Conservation (phyloP, 2,888 invertebrate genomes). For the Tanypteryx hageni region DNA sequence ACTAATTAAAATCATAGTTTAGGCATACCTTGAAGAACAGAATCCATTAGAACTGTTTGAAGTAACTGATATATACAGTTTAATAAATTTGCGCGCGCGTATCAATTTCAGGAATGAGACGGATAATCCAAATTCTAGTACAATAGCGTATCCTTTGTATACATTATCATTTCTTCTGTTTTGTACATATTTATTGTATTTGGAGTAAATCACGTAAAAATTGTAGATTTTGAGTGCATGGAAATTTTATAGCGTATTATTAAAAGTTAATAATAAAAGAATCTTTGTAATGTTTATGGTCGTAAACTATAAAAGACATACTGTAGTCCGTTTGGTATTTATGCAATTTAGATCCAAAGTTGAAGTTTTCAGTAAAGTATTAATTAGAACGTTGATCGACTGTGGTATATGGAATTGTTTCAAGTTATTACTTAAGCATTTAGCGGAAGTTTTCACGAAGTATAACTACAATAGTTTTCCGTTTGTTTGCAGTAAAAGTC, state of each 20-base stretch:
- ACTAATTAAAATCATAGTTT: too few species aligned
- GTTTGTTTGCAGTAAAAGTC: not conserved
- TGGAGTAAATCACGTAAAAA: not conserved
- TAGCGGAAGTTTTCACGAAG: not conserved
- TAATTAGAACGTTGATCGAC: too few species aligned
- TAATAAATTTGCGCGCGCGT: not conserved
- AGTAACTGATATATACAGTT: too few species aligned
- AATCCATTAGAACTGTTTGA: too few species aligned
- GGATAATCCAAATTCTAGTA: not conserved
- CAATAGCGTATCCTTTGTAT: constrained; percentile 3
- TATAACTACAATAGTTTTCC: not conserved
- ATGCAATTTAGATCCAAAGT: too few species aligned
- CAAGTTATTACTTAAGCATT: too few species aligned
- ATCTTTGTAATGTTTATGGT: not conserved
- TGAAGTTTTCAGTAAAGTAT: too few species aligned
- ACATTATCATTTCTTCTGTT: not conserved
- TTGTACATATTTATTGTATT: not conserved
- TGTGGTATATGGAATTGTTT: too few species aligned
- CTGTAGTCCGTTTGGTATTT: not conserved
- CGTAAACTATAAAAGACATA: not conserved
- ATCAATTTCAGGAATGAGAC: not conserved
- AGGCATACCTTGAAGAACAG: too few species aligned
- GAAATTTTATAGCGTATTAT: not conserved
- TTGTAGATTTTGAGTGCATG: constrained; percentile 38
- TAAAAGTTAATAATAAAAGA: not conserved